phyloP scores from a whole-genome alignment of 2,888 invertebrate species.

The Sinodicranocentrus sp. region DNA sequence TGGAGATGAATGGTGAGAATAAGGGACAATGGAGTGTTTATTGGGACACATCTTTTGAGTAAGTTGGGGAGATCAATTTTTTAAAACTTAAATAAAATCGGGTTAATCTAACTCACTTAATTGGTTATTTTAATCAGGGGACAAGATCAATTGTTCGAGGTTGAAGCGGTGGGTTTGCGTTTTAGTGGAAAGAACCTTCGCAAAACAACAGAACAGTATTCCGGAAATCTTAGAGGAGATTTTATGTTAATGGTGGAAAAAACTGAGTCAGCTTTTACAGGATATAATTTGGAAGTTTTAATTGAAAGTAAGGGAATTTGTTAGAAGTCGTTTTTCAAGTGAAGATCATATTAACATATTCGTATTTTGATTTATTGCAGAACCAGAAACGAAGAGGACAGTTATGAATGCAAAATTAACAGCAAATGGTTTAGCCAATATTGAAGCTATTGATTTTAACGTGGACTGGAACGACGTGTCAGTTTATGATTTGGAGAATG shows the following conservation, averaged over 20 bases:
- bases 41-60: no score
- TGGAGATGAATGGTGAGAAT: neutral
- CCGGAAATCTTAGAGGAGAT: neutral
- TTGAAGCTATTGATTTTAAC: neutral
- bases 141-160: neutral
- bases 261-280: constrained; percentile 10
- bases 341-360: no score
- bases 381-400: neutral
- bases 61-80: no score
- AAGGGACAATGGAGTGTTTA: neutral
- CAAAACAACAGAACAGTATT: neutral
- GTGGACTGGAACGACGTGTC: neutral
- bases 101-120: neutral
- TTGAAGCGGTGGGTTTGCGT: neutral
- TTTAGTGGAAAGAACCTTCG: neutral
- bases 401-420: neutral
- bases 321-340: no score
- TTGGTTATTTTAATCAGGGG: neutral
- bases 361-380: neutral
- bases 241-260: constrained; percentile 12
- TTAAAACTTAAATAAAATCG: no score
- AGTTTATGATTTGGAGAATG: neutral
- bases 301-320: neutral
- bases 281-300: constrained; percentile 20
- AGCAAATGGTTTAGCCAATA: neutral